Percentiles rank a stretch among this genome's conserved stretches.
phyloP scores from a whole-genome alignment of 2,888 invertebrate species.

The Sphinx pinastri region DNA sequence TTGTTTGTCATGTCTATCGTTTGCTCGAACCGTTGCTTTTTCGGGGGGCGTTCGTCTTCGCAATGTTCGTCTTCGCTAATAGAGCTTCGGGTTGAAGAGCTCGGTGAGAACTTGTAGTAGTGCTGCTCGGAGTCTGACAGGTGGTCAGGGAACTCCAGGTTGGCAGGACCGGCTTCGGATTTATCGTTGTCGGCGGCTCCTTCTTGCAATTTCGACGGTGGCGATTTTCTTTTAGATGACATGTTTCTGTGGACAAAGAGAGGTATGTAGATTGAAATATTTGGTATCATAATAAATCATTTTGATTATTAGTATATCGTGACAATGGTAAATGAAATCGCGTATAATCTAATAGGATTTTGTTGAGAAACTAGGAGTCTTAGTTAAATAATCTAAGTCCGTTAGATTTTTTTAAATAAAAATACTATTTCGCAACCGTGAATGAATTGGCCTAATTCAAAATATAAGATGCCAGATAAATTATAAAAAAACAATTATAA shows the following conservation, averaged over 20 bases:
- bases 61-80: constrained; percentile 85
- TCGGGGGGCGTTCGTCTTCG: constrained; percentile 85
- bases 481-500: too few species aligned
- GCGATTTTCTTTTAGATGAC: constrained; percentile 98
- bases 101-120: constrained; percentile 79
- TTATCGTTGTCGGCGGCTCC: constrained; percentile 81
- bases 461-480: too few species aligned
- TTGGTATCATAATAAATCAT: not conserved
- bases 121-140: constrained; percentile 72
- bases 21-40: constrained; percentile 85
- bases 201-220: constrained; percentile 96
- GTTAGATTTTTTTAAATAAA: too few species aligned
- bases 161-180: constrained; percentile 80
- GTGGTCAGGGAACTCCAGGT: constrained; percentile 73
- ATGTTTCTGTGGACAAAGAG: constrained; percentile 90
- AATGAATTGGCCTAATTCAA: too few species aligned
- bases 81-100: constrained; percentile 75
- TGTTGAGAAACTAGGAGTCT: too few species aligned
- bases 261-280: not conserved
- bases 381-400: too few species aligned
- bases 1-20: constrained; percentile 85
- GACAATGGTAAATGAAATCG: too few species aligned
- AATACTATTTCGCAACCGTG: too few species aligned
- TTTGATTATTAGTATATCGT: too few species aligned
- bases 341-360: too few species aligned